Evolutionary conservation across 2,888 invertebrate genomes (phyloP).

Genomic region (Drosophila pseudotalamancana): DNA sequence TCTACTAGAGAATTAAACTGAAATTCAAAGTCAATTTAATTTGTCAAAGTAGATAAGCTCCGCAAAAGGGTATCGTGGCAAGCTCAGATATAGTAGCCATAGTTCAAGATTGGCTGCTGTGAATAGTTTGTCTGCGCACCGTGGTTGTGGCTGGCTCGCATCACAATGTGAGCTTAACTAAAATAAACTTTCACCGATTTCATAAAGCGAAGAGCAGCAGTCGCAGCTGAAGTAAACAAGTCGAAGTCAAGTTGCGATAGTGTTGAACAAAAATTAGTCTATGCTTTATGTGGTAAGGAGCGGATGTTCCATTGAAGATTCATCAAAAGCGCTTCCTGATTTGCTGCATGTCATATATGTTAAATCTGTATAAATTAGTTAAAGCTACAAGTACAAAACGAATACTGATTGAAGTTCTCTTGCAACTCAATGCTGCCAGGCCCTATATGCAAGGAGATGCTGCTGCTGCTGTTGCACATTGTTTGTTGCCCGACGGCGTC

Average conservation of each 20-base stretch:
- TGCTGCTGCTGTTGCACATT: slow-evolving; percentile 11
- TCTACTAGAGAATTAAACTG: neutral
- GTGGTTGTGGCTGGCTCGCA: slow-evolving; percentile 51
- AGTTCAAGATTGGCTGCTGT: slow-evolving; percentile 31
- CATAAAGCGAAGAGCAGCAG: slow-evolving; percentile 54
- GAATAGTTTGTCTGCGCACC: slow-evolving; percentile 57
- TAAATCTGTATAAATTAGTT: slow-evolving; percentile 57
- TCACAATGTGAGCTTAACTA: slow-evolving; percentile 63
- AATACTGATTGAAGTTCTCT: slow-evolving; percentile 14
- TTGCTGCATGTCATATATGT: slow-evolving; percentile 59
- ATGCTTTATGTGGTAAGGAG: slow-evolving; percentile 3
- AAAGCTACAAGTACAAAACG: slow-evolving; percentile 35
- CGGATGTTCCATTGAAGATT: slow-evolving; percentile 6
- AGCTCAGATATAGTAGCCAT: slow-evolving; percentile 20
- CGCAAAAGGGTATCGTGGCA: slow-evolving; percentile 25
- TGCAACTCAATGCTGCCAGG: slow-evolving; percentile 81
- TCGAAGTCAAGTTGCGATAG: slow-evolving; percentile 22
- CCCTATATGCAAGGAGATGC: slow-evolving; percentile 85
- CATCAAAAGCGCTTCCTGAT: slow-evolving; percentile 29
- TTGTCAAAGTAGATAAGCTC: neutral
- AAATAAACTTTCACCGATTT: slow-evolving; percentile 80
- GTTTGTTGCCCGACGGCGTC: slow-evolving; percentile 68
- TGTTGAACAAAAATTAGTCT: slow-evolving; percentile 27
- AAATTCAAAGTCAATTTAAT: neutral
- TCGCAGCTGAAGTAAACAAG: slow-evolving; percentile 22